Evolutionary conservation across 1,140 invertebrate genomes (phyloP), one percentile per base, ranked within the genome.

Genomic region (Drosophila seguyi): DNA sequence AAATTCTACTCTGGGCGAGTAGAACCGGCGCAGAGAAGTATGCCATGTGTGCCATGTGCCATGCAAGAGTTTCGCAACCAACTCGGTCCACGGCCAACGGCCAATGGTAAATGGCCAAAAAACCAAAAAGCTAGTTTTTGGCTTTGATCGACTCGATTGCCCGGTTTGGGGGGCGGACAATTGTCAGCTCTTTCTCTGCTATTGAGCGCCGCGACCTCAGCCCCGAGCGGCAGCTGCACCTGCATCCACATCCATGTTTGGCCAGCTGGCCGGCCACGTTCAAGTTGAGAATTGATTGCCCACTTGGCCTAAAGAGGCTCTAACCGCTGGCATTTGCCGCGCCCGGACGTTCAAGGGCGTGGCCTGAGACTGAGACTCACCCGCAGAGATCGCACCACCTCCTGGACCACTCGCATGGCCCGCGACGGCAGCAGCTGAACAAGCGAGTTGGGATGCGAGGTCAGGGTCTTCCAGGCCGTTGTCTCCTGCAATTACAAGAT

Each of bases 341-440:
- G 31, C 22, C 39, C 16, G 42, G 47, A 27, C 27, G 53, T 44
- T 52, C 65, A 78, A 71, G 75, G 65, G 44, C 58, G 52, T 20
- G 18, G 20, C 14, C 50, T 5, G 20, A 36, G 45, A 2, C 18
- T 29, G 34, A 38, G 41, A 80, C 91, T 92, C 79, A 92, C 92
- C 72, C 92, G 81, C 53, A 93, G 60, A 63, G 88, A 91, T 52
- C 92, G 61, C 62, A 93, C 92, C 62, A 93, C 92, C 74, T 93
- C 92, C 79, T 92, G 92, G 44, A 93, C 92, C 58, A 92, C 92
- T 27, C 90, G 86, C 92, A 93, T 93, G 34, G 92, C 92, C 13
- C 92, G 78, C 65, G 92, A 92, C 1, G 92, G 92, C 58, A 93
- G 77, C 57, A 91, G 59, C 62, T 92, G 92, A 41, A 92, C 92